Evolutionary conservation across 1,140 invertebrate genomes (phyloP).

Genomic region (Drosophila funebris): DNA sequence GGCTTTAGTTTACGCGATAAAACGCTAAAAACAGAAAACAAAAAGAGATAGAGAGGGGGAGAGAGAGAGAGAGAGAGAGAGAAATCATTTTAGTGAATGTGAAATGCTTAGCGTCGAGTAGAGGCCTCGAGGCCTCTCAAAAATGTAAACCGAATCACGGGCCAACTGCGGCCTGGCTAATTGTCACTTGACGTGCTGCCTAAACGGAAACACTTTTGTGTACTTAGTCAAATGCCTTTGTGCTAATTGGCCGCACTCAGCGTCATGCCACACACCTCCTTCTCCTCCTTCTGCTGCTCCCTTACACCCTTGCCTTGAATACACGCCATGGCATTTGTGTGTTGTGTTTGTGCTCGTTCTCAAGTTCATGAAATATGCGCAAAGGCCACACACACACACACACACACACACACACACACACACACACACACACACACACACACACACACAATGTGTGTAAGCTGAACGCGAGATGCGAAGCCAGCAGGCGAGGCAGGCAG

Average conservation of each 20-base stretch:
- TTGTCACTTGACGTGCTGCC: slow-evolving; percentile 75
- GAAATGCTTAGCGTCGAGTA: neutral
- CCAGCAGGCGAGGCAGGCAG: too few relatives aligned
- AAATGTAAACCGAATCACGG: slow-evolving; percentile 45
- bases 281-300: neutral
- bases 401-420: neutral
- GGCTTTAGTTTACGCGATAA: slow-evolving; percentile 82
- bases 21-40: slow-evolving; percentile 57
- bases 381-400: slow-evolving; percentile 50
- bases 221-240: slow-evolving; percentile 68
- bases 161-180: slow-evolving; percentile 46
- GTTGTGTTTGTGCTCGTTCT: slow-evolving; percentile 40
- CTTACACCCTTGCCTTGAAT: neutral
- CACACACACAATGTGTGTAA: neutral
- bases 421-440: slow-evolving; percentile 16
- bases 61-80: neutral
- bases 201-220: slow-evolving; percentile 79
- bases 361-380: slow-evolving; percentile 67
- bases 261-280: slow-evolving; percentile 17
- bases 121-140: slow-evolving; percentile 33
- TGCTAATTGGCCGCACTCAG: slow-evolving; percentile 78
- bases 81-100: neutral
- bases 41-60: neutral
- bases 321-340: slow-evolving; percentile 35
- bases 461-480: neutral